A percentile compares a stretch with the other conserved stretches of the same genome.
These are phyloP conservation scores for Ichneumoninae sp. DNA, from an alignment of 2,888 invertebrate species.

Conservation along the genomic window DNA sequence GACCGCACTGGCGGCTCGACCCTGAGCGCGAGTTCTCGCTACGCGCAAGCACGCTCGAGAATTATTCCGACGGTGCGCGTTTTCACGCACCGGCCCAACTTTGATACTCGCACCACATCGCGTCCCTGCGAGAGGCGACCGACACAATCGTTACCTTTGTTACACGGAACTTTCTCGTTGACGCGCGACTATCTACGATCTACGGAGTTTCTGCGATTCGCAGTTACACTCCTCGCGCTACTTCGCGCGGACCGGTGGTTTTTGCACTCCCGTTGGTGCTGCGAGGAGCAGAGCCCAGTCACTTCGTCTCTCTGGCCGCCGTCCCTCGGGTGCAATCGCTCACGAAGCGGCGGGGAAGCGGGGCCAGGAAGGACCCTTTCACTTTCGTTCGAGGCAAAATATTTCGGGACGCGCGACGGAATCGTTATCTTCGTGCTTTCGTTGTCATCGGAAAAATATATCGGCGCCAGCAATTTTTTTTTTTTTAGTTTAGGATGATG, in stretches of 20 bases:
- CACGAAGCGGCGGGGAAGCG: constrained; percentile 53
- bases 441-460: background rate
- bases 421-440: background rate
- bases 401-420: background rate
- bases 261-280: background rate
- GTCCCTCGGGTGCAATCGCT: constrained; percentile 28
- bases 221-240: constrained; percentile 16
- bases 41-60: background rate
- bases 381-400: constrained; percentile 51
- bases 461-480: background rate
- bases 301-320: background rate
- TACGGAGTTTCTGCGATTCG: constrained; percentile 59
- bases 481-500: background rate
- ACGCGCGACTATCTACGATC: constrained; percentile 65
- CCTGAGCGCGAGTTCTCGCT: constrained; percentile 28
- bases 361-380: constrained; percentile 56
- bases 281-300: background rate
- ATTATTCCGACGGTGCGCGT: constrained; percentile 18
- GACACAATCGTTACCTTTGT: constrained; percentile 69
- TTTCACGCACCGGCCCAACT: constrained; percentile 52
- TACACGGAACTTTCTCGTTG: constrained; percentile 70
- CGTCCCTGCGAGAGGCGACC: constrained; percentile 53
- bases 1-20: constrained; percentile 15
- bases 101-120: constrained; percentile 32
- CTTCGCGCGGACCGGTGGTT: constrained; percentile 1